Conservation (phyloP, 2,113 vertebrate species). For the Alectura lathami region DNA sequence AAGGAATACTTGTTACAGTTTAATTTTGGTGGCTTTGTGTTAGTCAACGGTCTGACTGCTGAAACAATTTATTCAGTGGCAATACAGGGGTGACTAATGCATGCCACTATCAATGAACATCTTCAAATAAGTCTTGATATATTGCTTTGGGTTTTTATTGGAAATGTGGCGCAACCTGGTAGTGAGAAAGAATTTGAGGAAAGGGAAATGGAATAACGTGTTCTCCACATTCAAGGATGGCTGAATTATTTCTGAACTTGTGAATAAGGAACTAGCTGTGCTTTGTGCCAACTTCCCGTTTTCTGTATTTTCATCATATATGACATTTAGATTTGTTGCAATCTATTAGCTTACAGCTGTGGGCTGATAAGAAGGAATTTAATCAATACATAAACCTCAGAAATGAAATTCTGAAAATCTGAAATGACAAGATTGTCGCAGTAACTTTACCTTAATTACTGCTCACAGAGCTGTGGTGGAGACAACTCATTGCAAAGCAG, state of each 20-base stretch:
- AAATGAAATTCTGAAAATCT: conserved; percentile 34
- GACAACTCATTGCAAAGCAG: background rate
- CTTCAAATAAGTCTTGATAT: background rate
- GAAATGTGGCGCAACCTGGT: background rate
- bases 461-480: background rate
- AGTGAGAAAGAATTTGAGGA: background rate
- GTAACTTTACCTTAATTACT: conserved; percentile 16
- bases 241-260: background rate
- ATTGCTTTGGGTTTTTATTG: background rate
- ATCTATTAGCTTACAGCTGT: background rate
- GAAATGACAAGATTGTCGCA: conserved; percentile 6
- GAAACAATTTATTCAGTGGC: background rate
- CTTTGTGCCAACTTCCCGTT: background rate
- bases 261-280: background rate
- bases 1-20: conserved; percentile 31
- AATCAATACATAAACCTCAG: background rate
- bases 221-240: background rate
- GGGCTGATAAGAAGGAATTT: conserved; percentile 4
- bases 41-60: background rate
- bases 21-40: background rate
- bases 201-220: background rate
- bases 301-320: conserved; percentile 14
- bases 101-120: background rate
- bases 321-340: conserved; percentile 20
- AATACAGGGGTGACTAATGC: background rate